Conservation (phyloP, 2,113 vertebrate genomes). For the Eidolon helvum region DNA sequence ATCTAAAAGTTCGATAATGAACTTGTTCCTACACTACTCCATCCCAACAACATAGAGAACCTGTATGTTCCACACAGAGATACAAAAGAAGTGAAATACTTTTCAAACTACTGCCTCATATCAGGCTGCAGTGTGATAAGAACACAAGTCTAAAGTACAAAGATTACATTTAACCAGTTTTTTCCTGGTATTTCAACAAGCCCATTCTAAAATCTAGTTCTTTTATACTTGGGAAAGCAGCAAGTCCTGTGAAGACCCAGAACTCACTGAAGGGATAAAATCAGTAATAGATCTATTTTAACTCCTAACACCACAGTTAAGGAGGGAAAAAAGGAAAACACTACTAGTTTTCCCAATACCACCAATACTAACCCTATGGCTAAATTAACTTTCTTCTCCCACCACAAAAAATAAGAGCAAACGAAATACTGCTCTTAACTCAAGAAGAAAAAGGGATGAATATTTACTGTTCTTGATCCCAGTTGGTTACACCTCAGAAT, state of each 20-base stretch:
- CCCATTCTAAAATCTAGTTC: constrained; percentile 15
- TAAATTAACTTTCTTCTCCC: neutral
- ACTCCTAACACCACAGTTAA: neutral
- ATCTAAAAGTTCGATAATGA: neutral
- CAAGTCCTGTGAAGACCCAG: neutral
- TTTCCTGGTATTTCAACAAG: neutral
- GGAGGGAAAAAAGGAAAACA: too few species aligned
- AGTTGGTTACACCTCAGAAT: neutral
- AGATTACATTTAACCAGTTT: neutral
- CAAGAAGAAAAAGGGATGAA: neutral
- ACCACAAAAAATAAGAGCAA: neutral
- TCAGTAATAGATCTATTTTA: neutral
- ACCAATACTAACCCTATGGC: neutral
- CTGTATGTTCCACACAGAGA: neutral
- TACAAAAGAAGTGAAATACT: neutral
- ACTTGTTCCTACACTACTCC: neutral
- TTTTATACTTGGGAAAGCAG: neutral
- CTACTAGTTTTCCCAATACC: neutral
- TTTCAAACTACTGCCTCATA: neutral
- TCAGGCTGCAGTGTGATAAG: constrained; percentile 37
- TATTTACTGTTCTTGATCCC: neutral
- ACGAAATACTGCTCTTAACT: neutral
- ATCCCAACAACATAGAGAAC: neutral
- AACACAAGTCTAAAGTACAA: constrained; percentile 29
- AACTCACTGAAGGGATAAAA: neutral